These are phyloP conservation scores for Pardalotus punctatus DNA, from an alignment of 2,113 vertebrate genomes.

Conservation along the genomic window DNA sequence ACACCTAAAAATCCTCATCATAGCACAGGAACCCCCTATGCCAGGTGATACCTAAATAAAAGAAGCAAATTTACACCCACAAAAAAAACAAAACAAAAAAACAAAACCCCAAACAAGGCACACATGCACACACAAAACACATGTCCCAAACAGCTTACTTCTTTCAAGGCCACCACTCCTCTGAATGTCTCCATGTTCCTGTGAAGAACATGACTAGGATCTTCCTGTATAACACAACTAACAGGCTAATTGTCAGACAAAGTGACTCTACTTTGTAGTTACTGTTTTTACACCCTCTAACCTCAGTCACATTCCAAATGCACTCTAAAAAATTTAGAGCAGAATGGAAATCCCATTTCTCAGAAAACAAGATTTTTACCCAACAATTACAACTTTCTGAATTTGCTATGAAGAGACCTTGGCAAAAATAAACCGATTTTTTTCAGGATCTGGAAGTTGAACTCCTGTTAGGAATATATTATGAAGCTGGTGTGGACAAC, in stretches of 20 bases:
- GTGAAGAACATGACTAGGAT: not conserved
- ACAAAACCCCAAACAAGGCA: not conserved
- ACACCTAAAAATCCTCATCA: not conserved
- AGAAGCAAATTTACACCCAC: not conserved
- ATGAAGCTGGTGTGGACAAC: not conserved
- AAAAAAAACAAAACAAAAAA: not conserved
- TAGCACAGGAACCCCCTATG: not conserved
- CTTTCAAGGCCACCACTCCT: not conserved
- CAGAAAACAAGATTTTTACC: not conserved
- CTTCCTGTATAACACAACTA: not conserved
- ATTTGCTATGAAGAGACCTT: not conserved
- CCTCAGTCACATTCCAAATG: not conserved
- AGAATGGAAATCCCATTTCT: not conserved
- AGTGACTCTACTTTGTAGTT: not conserved
- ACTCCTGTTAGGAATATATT: not conserved
- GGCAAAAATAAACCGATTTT: not conserved
- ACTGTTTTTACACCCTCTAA: not conserved
- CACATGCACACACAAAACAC: not conserved
- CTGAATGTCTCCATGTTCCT: not conserved
- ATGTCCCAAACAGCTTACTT: not conserved
- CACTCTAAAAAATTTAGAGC: not conserved
- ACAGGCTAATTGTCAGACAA: not conserved
- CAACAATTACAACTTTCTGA: not conserved
- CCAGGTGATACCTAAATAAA: not conserved
- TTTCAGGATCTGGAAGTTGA: not conserved